Conservation (phyloP, 2,888 invertebrate genomes). For the Tenthredo notha region DNA sequence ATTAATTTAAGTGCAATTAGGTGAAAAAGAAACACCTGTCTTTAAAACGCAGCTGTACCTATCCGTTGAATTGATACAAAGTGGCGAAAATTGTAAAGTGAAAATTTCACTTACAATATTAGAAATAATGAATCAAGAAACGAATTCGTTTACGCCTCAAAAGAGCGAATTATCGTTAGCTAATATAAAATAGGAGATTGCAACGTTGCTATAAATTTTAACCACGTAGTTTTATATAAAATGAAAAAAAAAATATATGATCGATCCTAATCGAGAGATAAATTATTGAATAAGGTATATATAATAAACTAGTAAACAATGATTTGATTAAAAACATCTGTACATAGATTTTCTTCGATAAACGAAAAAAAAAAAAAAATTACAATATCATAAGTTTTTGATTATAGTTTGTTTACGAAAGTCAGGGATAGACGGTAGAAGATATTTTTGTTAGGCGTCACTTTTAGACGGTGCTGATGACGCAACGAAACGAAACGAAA, state of each 20-base stretch:
- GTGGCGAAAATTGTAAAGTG: background rate
- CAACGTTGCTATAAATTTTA: background rate
- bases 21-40: background rate
- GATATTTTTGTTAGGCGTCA: conserved; percentile 70
- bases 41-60: background rate
- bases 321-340: background rate
- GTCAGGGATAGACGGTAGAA: conserved; percentile 52
- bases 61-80: background rate
- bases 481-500: conserved; percentile 68
- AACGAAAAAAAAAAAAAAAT: background rate
- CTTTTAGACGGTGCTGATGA: conserved; percentile 68
- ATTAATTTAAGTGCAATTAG: background rate
- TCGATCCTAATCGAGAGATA: background rate
- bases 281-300: background rate
- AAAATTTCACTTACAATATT: background rate
- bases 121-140: background rate
- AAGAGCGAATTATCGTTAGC: background rate
- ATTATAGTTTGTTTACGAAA: conserved; percentile 60
- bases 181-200: background rate
- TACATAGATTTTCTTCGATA: background rate
- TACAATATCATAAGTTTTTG: background rate
- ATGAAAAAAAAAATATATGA: background rate
- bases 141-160: background rate
- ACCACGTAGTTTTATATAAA: background rate
- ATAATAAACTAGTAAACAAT: background rate